Conservation (phyloP, 1,140 invertebrate genomes). For the Caenorhabditis remanei region DNA sequence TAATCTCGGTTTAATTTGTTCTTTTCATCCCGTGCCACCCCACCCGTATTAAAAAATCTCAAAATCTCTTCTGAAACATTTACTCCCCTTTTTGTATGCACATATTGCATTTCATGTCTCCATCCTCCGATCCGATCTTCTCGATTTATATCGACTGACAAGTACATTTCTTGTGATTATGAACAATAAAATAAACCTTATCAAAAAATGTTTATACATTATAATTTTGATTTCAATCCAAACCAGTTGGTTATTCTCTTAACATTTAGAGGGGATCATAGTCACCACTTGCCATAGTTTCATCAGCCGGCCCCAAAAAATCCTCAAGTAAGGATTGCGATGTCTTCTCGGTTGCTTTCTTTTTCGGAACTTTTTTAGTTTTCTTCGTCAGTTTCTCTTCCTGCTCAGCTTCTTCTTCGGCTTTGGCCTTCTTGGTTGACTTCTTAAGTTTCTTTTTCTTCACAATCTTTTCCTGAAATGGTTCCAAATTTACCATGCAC, state of each 20-base stretch:
- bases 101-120: no score
- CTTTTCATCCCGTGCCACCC: no score
- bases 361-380: background rate
- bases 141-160: no score
- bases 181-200: no score
- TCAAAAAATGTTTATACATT: no score
- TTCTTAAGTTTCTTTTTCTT: constrained; percentile 42
- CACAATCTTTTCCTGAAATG: background rate
- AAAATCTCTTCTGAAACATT: no score
- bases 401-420: constrained; percentile 33
- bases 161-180: no score
- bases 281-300: background rate
- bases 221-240: no score
- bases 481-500: background rate
- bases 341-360: constrained; percentile 11
- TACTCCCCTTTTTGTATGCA: no score
- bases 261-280: constrained; percentile 14
- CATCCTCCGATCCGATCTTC: no score
- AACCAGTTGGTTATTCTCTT: background rate
- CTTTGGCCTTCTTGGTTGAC: constrained; percentile 10
- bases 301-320: constrained; percentile 15
- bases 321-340: constrained; percentile 19
- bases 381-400: constrained; percentile 42
- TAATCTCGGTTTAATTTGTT: no score
- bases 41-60: no score